Conservation (phyloP, 2,888 invertebrate species). For the Blastobasis adustella region DNA sequence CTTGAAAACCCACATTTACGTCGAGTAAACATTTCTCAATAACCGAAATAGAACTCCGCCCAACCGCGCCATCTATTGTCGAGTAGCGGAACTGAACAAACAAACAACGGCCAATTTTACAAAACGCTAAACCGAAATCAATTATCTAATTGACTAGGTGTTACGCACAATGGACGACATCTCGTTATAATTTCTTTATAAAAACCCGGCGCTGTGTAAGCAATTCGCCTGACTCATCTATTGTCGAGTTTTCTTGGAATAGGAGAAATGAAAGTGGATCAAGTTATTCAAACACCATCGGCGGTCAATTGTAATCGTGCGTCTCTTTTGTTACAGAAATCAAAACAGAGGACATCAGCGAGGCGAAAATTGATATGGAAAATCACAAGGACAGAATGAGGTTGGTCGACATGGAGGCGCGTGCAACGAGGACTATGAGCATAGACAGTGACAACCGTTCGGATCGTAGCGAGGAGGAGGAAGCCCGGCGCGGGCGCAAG, state of each 20-base stretch:
- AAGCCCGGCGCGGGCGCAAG: conserved; percentile 48
- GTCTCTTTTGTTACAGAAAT: conserved; percentile 64
- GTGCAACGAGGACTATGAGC: conserved; percentile 54
- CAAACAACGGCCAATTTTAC: conserved; percentile 16
- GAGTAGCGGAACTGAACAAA: conserved; percentile 21
- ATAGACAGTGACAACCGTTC: conserved; percentile 75
- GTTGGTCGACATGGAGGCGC: conserved; percentile 43
- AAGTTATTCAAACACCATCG: conserved; percentile 61
- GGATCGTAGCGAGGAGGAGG: conserved; percentile 69
- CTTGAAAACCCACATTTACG: too few relatives aligned
- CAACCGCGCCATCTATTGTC: conserved; percentile 34
- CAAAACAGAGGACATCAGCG: conserved; percentile 67
- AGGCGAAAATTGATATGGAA: conserved; percentile 57
- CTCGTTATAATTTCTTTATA: conserved; percentile 47
- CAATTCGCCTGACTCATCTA: conserved; percentile 66
- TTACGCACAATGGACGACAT: conserved; percentile 39
- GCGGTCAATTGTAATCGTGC: conserved; percentile 53
- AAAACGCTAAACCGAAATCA: conserved; percentile 33
- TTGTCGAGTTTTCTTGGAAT: conserved; percentile 69
- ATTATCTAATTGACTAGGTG: conserved; percentile 47
- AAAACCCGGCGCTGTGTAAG: conserved; percentile 40
- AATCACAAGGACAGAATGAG: conserved; percentile 37
- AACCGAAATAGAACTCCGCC: not conserved
- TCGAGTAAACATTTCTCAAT: too few relatives aligned
- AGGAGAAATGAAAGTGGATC: conserved; percentile 58